Evolutionary conservation across 2,888 invertebrate species (phyloP), one percentile per base, ranked within the genome.

Genomic region (Peribatodes rhomboidaria): DNA sequence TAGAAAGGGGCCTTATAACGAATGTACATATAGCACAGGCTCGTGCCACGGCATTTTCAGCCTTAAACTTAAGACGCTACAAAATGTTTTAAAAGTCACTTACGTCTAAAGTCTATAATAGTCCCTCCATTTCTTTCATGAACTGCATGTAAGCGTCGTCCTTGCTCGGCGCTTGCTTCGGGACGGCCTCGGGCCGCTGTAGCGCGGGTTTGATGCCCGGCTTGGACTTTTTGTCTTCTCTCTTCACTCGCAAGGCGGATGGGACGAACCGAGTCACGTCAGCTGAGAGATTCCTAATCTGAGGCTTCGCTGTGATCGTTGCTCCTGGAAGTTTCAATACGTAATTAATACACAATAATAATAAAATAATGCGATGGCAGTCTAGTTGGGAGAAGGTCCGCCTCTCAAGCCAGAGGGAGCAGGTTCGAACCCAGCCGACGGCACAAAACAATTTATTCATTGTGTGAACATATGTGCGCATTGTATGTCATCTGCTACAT

Each of bases 71-170:
- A 18, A 14, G 41, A 11, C 11, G 11, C 9, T 42, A 18, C 42
- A 20, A 18, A 11, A 18, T 20, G 42, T 42, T 10, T 42, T 18
- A 42, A 9, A 49, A 33, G 9, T 10, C 35, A 47, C 35, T 47
- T 55, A 56, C 52, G 41, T 61, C 39, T 35, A 57, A 57, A 60
- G 61, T 42, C 67, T 95, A 98, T 84, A 99, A 94, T 31, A 99
- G 92, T 54, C 97, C 98, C 83, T 98, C 97, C 98, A 99, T 98
- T 93, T 99, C 99, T 85, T 97, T 97, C 99, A 99, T 99, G 85
- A 99, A 99, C 87, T 98, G 98, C 94, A 98, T 97, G 81, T 99
- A 99, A 11, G 99, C 99, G 84, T 99, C 99, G 84, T 99, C 99
- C 86, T 99, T 99, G 63, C 97, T 98, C 0, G 94, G 95, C 2